A percentile compares a stretch with the other conserved stretches of the same genome.
These are phyloP conservation scores for Clusia tigrina DNA, from an alignment of 2,888 invertebrate genomes.

Conservation along the genomic window DNA sequence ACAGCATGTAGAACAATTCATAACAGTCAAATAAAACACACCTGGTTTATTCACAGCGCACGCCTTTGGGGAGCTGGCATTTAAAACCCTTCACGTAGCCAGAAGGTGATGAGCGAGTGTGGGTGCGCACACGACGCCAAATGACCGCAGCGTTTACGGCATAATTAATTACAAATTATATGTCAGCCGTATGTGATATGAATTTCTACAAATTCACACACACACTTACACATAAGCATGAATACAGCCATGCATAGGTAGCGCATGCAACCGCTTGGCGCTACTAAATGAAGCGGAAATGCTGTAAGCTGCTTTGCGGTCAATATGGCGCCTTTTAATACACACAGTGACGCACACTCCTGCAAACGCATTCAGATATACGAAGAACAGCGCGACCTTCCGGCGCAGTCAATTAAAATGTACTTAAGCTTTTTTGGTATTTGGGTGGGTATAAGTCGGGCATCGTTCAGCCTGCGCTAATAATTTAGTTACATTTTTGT, in stretches of 20 bases:
- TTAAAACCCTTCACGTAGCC: background rate
- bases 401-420: slow-evolving; percentile 5
- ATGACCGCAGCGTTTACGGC: slow-evolving; percentile 49
- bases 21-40: background rate
- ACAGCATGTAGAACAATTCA: background rate
- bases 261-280: background rate
- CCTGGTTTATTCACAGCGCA: background rate
- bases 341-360: background rate
- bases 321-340: background rate
- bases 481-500: background rate
- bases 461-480: too few relatives aligned
- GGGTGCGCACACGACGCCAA: slow-evolving; percentile 12
- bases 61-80: background rate
- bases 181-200: slow-evolving; percentile 49
- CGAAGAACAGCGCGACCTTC: background rate
- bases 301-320: slow-evolving; percentile 9
- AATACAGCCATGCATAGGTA: background rate
- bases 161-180: slow-evolving; percentile 61
- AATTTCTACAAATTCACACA: slow-evolving; percentile 41
- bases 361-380: background rate
- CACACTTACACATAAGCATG: slow-evolving; percentile 18
- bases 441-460: too few relatives aligned
- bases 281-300: slow-evolving; percentile 3
- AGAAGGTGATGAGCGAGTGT: background rate
- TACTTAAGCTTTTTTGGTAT: background rate